Percentiles rank a stretch among this genome's conserved stretches.
Evolutionary conservation across 2,797 vertebrate species (phyloP).

Genomic region (Leuciscus waleckii): DNA sequence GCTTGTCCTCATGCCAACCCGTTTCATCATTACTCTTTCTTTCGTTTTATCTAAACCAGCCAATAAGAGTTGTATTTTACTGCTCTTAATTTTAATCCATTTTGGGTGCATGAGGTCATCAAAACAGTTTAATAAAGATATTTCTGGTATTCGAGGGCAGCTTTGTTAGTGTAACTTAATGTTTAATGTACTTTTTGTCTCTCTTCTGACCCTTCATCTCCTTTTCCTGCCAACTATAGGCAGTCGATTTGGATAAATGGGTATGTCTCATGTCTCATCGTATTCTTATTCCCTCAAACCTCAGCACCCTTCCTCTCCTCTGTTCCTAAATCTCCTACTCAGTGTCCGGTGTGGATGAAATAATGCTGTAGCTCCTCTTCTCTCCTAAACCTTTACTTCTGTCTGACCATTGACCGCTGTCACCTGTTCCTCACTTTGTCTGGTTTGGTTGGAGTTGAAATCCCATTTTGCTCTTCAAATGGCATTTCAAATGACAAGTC

Average conservation of each 20-base stretch:
- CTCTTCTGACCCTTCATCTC: slow-evolving; percentile 68
- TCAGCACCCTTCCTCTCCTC: slow-evolving; percentile 59
- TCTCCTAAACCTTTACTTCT: slow-evolving; percentile 22
- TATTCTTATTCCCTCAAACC: slow-evolving; percentile 54
- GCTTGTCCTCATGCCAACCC: neutral
- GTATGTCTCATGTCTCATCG: slow-evolving; percentile 78
- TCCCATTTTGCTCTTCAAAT: slow-evolving; percentile 56
- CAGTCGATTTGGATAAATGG: slow-evolving; percentile 84
- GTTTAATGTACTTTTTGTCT: slow-evolving; percentile 62
- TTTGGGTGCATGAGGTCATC: slow-evolving; percentile 12
- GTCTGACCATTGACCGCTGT: slow-evolving; percentile 20
- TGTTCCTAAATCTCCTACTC: slow-evolving; percentile 61
- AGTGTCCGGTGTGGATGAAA: slow-evolving; percentile 64
- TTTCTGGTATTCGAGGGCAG: slow-evolving; percentile 34
- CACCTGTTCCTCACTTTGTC: slow-evolving; percentile 53
- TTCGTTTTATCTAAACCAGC: neutral
- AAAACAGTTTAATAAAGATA: slow-evolving; percentile 10
- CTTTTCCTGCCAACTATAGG: slow-evolving; percentile 76
- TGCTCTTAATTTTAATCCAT: neutral
- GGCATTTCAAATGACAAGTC: slow-evolving; percentile 40
- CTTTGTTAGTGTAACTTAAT: slow-evolving; percentile 50
- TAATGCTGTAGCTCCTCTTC: slow-evolving; percentile 59
- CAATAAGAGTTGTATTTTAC: neutral
- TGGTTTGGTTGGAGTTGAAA: slow-evolving; percentile 47
- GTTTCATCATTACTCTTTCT: neutral